Conservation (phyloP, 1,140 invertebrate genomes). For the Temnothorax longispinosus region DNA sequence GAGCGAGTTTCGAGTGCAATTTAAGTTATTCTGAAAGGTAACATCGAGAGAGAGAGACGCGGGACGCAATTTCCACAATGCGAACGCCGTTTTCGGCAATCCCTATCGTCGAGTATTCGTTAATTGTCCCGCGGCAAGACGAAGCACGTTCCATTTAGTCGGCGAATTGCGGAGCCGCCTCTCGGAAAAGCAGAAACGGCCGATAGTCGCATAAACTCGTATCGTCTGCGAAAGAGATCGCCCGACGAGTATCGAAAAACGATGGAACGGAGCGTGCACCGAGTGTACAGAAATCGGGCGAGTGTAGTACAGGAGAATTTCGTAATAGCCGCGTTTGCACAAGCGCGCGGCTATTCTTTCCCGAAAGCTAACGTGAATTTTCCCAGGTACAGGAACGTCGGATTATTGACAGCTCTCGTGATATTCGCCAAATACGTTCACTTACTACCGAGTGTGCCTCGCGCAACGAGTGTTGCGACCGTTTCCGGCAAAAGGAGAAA, state of each 20-base stretch:
- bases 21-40: slow-evolving; percentile 69
- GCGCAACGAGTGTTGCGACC: not conserved
- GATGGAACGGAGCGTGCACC: slow-evolving; percentile 24
- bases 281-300: slow-evolving; percentile 25
- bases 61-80: slow-evolving; percentile 48
- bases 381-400: not conserved
- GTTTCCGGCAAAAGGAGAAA: not conserved
- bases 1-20: slow-evolving; percentile 67
- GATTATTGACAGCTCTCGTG: slow-evolving; percentile 9
- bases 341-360: not conserved
- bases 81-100: slow-evolving; percentile 47
- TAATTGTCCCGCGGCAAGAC: slow-evolving; percentile 63
- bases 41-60: slow-evolving; percentile 43
- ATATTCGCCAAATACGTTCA: not conserved
- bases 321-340: not conserved
- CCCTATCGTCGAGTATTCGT: slow-evolving; percentile 62
- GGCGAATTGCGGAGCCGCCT: slow-evolving; percentile 23
- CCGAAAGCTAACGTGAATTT: slow-evolving; percentile 4
- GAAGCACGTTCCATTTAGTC: slow-evolving; percentile 67
- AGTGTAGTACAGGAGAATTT: not conserved
- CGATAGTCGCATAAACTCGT: slow-evolving; percentile 33
- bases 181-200: slow-evolving; percentile 34
- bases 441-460: not conserved
- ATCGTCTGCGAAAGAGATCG: slow-evolving; percentile 31
- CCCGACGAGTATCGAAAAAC: slow-evolving; percentile 45